Evolutionary conservation across 2,113 vertebrate species (phyloP).

Genomic region (Amblyornis subalaris): DNA sequence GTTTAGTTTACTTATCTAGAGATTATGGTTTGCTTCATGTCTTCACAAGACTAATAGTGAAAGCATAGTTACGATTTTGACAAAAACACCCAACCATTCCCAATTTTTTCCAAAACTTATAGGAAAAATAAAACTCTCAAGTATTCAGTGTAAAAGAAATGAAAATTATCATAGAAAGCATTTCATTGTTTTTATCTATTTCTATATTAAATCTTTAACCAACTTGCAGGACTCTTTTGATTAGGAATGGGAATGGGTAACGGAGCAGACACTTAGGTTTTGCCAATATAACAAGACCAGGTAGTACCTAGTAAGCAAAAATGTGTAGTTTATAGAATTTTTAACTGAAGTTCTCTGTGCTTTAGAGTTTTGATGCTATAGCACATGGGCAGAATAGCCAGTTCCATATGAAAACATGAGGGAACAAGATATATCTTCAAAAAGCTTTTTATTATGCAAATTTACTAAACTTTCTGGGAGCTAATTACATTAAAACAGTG

Average conservation of each 20-base stretch:
- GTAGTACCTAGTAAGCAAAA: background rate
- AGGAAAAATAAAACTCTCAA: background rate
- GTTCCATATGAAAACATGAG: background rate
- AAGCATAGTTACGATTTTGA: background rate
- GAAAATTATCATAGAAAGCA: background rate
- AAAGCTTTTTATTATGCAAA: slow-evolving; percentile 7
- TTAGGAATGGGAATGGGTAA: background rate
- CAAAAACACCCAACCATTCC: background rate
- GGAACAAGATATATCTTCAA: background rate
- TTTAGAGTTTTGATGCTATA: background rate
- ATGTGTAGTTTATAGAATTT: background rate
- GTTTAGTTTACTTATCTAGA: background rate
- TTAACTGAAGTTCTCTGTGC: background rate
- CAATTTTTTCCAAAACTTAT: background rate
- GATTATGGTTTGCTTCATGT: background rate
- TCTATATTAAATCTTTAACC: background rate
- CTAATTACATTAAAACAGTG: background rate
- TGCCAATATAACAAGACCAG: background rate
- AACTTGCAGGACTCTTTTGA: background rate
- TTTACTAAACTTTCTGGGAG: background rate
- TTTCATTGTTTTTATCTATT: background rate
- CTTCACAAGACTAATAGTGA: background rate
- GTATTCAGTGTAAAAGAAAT: background rate
- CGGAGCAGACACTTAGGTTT: background rate
- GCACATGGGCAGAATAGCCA: background rate